Percentiles rank a stretch among this genome's conserved stretches.
These are phyloP conservation scores for Chironex yamaguchii DNA, from an alignment of 30 jellyfish, hydroid and myxozoan genomes.

Conservation along the genomic window DNA sequence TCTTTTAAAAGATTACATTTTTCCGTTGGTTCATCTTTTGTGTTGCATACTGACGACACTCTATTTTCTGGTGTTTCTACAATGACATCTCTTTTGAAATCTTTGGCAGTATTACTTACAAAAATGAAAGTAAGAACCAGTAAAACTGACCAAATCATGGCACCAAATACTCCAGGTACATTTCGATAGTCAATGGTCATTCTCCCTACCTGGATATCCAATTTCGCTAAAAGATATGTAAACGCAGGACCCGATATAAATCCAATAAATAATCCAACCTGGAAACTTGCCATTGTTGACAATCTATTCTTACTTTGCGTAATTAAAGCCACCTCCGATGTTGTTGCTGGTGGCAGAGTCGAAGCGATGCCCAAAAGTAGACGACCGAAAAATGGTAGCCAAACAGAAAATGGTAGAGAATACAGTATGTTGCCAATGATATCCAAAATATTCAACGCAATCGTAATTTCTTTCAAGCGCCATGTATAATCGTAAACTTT, in stretches of 20 bases:
- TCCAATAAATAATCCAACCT: not conserved
- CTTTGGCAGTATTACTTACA: not conserved
- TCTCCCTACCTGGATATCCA: not conserved
- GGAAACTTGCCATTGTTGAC: not conserved
- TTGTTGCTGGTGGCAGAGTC: not conserved
- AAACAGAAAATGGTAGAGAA: not conserved
- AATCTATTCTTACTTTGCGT: not conserved
- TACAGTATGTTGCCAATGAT: not conserved
- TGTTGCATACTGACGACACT: too few species aligned
- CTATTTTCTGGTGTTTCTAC: too few species aligned
- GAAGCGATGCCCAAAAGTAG: not conserved
- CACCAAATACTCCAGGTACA: not conserved
- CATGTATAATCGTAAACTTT: not conserved
- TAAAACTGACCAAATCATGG: not conserved
- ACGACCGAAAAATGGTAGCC: not conserved
- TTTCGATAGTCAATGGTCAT: not conserved
- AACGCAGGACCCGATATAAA: not conserved
- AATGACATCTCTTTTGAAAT: too few species aligned
- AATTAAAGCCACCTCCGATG: not conserved
- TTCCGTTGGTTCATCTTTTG: too few species aligned
- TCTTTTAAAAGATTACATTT: too few species aligned
- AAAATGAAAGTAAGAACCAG: not conserved
- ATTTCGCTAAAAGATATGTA: not conserved
- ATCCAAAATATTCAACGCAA: not conserved
- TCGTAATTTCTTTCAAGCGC: not conserved